Conservation (phyloP, 2,797 vertebrate genomes). For the Neomorphus geoffroyi region DNA sequence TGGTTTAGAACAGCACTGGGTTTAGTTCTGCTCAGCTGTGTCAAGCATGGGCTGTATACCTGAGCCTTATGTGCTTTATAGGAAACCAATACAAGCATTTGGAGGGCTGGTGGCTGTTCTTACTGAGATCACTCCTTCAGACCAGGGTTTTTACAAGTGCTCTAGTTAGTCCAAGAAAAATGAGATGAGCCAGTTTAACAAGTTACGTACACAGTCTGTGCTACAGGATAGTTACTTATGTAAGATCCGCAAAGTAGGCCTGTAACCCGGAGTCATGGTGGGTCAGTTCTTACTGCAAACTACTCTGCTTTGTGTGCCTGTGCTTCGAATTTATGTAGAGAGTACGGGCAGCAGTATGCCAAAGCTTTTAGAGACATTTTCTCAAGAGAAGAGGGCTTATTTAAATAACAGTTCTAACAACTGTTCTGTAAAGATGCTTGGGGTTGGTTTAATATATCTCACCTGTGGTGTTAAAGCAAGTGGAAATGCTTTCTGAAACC, state of each 20-base stretch:
- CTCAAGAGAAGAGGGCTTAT: neutral
- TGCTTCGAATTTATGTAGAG: neutral
- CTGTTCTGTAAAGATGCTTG: neutral
- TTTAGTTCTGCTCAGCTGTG: neutral
- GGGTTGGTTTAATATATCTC: neutral
- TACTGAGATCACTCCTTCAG: neutral
- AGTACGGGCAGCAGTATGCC: neutral
- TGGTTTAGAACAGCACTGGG: neutral
- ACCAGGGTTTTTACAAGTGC: neutral
- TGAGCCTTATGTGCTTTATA: neutral
- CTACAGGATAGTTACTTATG: neutral
- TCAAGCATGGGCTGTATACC: neutral
- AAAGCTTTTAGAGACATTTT: neutral
- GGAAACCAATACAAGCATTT: neutral
- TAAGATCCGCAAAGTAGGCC: neutral
- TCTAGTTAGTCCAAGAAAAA: neutral
- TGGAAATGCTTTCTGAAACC: neutral
- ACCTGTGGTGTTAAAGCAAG: rapidly evolving
- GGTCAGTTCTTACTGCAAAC: neutral
- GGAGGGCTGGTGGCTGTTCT: neutral
- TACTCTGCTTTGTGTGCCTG: neutral
- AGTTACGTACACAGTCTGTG: neutral
- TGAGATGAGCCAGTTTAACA: neutral
- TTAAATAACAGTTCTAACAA: neutral
- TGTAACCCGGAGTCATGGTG: neutral